These are phyloP conservation scores for Caerostris extrusa DNA, from an alignment of 1,140 invertebrate species.

Conservation along the genomic window DNA sequence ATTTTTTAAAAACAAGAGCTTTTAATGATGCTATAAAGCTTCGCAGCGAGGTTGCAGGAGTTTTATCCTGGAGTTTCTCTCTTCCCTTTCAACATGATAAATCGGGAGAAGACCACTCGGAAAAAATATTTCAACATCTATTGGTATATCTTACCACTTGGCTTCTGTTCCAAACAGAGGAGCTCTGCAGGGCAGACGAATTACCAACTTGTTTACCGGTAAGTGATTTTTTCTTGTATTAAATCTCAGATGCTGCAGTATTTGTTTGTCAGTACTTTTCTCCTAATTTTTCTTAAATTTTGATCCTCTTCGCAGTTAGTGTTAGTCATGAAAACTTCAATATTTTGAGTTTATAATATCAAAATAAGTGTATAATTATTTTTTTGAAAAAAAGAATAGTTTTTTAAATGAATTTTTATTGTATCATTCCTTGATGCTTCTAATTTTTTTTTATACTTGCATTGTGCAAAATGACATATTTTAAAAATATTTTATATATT, in stretches of 20 bases:
- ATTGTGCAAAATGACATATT: too few relatives aligned
- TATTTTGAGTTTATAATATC: too few relatives aligned
- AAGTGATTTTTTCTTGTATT: constrained; percentile 26
- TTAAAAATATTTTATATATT: too few relatives aligned
- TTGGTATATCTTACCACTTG: constrained; percentile 29
- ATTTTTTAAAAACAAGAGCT: neutral
- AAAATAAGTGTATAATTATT: too few relatives aligned
- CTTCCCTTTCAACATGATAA: constrained; percentile 10
- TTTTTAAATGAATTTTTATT: too few relatives aligned
- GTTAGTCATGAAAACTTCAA: neutral
- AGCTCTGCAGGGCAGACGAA: constrained; percentile 69
- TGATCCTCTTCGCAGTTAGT: neutral
- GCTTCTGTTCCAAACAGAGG: constrained; percentile 39
- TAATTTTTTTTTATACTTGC: too few relatives aligned
- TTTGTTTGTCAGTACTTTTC: too few relatives aligned
- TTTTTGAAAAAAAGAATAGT: too few relatives aligned
- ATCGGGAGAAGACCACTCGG: neutral
- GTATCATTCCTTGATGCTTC: too few relatives aligned
- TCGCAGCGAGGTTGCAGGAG: neutral
- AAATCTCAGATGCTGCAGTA: neutral
- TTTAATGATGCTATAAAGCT: neutral
- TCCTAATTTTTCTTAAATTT: too few relatives aligned
- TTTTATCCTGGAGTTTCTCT: neutral
- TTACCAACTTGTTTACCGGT: constrained; percentile 73
- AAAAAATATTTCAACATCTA: neutral